phyloP scores from a whole-genome alignment of 2,113 vertebrate genomes.

The Odocoileus hemionus region DNA sequence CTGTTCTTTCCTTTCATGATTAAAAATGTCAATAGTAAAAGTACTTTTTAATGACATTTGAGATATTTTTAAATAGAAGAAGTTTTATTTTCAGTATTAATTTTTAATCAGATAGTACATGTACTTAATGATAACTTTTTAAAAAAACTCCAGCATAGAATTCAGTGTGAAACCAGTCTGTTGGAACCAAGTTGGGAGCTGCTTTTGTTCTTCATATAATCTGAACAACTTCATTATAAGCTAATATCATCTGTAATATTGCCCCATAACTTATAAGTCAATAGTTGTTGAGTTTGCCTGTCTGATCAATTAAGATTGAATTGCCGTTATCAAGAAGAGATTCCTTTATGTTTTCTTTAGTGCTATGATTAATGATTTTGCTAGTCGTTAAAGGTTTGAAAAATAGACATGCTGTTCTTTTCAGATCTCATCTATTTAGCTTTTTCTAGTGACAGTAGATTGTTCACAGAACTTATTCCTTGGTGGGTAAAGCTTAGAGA shows the following conservation, averaged over 20 bases:
- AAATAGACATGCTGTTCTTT: background rate
- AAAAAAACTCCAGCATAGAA: background rate
- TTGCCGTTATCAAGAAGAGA: conserved; percentile 26
- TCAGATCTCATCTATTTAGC: background rate
- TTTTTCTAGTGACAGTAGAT: background rate
- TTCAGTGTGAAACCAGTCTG: background rate
- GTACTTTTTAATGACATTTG: background rate
- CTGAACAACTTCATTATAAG: background rate
- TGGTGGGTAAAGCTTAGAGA: background rate
- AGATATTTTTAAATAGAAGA: conserved; percentile 4
- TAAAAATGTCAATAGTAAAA: background rate
- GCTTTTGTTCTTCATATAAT: background rate
- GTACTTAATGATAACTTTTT: background rate
- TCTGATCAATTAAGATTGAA: conserved; percentile 20
- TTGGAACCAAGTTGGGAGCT: background rate
- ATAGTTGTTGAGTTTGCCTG: background rate
- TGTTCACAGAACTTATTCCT: background rate
- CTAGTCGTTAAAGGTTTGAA: conserved; percentile 1
- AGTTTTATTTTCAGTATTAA: conserved; percentile 21
- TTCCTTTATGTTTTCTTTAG: background rate
- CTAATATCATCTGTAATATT: background rate
- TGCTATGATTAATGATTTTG: conserved; percentile 17
- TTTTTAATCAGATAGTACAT: conserved; percentile 15
- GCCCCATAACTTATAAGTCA: background rate
- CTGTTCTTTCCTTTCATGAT: background rate